phyloP scores from a whole-genome alignment of 2,113 vertebrate species.

The Equus quagga region DNA sequence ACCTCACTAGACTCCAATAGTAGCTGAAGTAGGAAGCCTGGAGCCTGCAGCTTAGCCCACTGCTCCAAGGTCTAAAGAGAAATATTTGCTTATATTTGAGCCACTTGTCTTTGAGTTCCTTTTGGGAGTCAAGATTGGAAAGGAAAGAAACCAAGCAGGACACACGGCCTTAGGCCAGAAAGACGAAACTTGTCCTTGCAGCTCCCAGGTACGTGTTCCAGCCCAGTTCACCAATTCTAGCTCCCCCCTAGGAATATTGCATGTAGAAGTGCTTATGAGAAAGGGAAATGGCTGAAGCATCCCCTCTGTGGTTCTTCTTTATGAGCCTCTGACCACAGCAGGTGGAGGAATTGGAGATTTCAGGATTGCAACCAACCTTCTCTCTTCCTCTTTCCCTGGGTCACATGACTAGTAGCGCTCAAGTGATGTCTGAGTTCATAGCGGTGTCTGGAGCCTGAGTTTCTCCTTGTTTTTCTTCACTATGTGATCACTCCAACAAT shows the following conservation, averaged over 20 bases:
- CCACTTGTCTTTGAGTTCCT: background rate
- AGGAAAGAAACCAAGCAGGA: background rate
- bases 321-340: background rate
- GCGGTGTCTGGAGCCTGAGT: background rate
- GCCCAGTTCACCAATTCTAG: background rate
- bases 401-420: background rate
- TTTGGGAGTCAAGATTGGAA: background rate
- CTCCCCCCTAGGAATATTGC: background rate
- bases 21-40: background rate
- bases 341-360: background rate
- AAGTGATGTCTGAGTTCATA: background rate
- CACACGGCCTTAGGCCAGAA: background rate
- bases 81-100: background rate
- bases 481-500: background rate
- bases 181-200: background rate
- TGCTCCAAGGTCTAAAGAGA: background rate
- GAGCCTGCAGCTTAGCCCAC: background rate
- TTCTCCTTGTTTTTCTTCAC: background rate
- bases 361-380: background rate
- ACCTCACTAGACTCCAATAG: background rate
- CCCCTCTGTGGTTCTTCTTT: background rate
- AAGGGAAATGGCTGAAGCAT: background rate
- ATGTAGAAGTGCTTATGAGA: background rate
- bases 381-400: background rate
- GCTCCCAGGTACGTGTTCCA: background rate